Evolutionary conservation across 2,113 vertebrate species (phyloP).

Genomic region (Percopsis transmontana): DNA sequence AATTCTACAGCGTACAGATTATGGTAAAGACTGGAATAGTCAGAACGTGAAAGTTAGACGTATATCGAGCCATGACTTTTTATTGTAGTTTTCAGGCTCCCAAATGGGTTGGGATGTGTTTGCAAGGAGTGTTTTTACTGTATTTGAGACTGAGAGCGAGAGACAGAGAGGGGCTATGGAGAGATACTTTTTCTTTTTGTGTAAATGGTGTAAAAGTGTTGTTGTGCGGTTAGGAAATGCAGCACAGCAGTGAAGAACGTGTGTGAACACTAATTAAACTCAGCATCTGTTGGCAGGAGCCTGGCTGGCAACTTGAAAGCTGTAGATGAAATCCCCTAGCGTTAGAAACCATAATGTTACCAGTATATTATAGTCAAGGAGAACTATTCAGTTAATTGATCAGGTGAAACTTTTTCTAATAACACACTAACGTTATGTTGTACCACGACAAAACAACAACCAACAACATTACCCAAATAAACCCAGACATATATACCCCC

Average conservation of each 20-base stretch:
- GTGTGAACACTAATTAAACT: conserved; percentile 73
- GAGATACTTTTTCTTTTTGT: not conserved
- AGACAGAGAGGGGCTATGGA: conserved; percentile 11
- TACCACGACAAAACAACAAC: no score
- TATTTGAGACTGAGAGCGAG: conserved; percentile 5
- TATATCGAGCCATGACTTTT: conserved; percentile 1
- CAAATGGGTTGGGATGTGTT: not conserved
- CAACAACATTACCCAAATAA: no score
- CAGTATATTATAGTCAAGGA: conserved; percentile 28
- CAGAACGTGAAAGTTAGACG: not conserved
- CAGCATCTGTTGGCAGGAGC: conserved; percentile 65
- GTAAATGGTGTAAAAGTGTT: conserved; percentile 44
- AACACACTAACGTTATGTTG: no score
- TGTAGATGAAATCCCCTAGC: conserved; percentile 43
- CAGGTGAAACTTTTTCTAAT: not conserved
- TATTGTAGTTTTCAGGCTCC: conserved; percentile 4
- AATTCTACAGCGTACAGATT: no score
- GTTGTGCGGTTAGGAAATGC: conserved; percentile 29
- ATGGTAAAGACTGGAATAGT: not conserved
- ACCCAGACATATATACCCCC: no score
- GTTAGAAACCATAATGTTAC: conserved; percentile 48
- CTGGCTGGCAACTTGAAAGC: conserved; percentile 35
- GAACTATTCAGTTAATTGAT: conserved; percentile 24
- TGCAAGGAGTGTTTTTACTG: conserved; percentile 22
- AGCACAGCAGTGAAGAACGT: conserved; percentile 31